Conservation (phyloP, 92 coral and sea anemone genomes). For the Porites cylindrica region DNA sequence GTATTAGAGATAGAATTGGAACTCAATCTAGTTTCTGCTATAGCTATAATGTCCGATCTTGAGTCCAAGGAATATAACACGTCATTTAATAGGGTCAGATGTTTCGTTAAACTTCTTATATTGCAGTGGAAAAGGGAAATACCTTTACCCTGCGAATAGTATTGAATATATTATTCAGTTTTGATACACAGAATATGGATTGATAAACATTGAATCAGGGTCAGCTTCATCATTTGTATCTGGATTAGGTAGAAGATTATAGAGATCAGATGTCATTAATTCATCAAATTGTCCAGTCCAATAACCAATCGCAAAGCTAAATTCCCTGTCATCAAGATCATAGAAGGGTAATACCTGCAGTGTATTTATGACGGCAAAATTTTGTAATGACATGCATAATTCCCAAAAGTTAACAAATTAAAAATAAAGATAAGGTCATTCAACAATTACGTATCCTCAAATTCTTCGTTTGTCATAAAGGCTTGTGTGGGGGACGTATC, state of each 20-base stretch:
- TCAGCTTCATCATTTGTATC: too few relatives aligned
- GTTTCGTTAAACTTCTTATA: constrained; percentile 65
- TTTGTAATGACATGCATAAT: not conserved
- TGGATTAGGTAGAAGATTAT: constrained; percentile 6
- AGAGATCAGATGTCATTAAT: constrained; percentile 38
- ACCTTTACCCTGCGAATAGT: not conserved
- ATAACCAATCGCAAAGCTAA: constrained; percentile 27
- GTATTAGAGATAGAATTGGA: constrained; percentile 29
- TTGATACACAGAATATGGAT: not conserved
- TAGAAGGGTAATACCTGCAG: constrained; percentile 24
- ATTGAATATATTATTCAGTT: not conserved
- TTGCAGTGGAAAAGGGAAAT: constrained; percentile 53
- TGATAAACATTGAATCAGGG: too few relatives aligned
- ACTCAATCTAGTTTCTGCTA: constrained; percentile 66
- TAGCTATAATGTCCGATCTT: constrained; percentile 54
- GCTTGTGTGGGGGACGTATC: constrained; percentile 9
- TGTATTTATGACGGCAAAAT: not conserved
- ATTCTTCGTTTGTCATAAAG: too few relatives aligned
- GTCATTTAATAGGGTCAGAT: constrained; percentile 40
- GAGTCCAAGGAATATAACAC: constrained; percentile 9
- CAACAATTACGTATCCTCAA: too few relatives aligned
- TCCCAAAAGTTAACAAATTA: not conserved
- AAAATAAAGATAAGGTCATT: too few relatives aligned
- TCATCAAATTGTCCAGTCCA: constrained; percentile 28
- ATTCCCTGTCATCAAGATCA: constrained; percentile 31